These are phyloP conservation scores for Moxostoma hubbsi DNA, from an alignment of 2,797 vertebrate species.

Conservation along the genomic window DNA sequence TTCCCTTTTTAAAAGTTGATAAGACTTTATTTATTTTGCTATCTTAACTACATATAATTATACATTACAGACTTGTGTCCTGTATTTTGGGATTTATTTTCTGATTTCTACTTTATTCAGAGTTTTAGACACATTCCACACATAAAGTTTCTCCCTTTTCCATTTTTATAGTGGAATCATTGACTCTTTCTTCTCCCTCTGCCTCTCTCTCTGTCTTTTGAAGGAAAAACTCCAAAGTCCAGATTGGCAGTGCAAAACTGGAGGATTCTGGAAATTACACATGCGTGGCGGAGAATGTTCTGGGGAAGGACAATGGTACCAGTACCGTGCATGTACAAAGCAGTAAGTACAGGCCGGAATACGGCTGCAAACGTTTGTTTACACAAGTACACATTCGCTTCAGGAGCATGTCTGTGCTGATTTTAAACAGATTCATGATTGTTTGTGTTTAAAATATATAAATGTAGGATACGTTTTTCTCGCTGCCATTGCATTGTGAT, in stretches of 20 bases:
- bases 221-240: conserved; percentile 96
- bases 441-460: background rate
- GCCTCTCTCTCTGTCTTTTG: conserved; percentile 59
- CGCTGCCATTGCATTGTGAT: conserved; percentile 12
- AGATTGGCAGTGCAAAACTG: conserved; percentile 91
- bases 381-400: background rate
- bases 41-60: no score
- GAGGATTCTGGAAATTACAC: conserved; percentile 97
- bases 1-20: no score
- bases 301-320: conserved; percentile 89
- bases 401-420: background rate
- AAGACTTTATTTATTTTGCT: no score
- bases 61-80: no score
- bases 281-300: conserved; percentile 91
- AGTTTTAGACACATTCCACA: background rate
- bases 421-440: background rate
- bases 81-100: no score
- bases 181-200: conserved; percentile 27
- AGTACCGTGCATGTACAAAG: conserved; percentile 93
- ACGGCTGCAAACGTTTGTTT: background rate
- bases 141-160: conserved; percentile 34
- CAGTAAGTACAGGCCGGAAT: conserved; percentile 81
- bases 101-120: conserved; percentile 17
- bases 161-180: conserved; percentile 21
- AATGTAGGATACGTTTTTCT: conserved; percentile 16